Percentiles rank a stretch among this genome's conserved stretches.
Conservation (phyloP, 2,888 invertebrate genomes). For the Colostygia pectinataria region DNA sequence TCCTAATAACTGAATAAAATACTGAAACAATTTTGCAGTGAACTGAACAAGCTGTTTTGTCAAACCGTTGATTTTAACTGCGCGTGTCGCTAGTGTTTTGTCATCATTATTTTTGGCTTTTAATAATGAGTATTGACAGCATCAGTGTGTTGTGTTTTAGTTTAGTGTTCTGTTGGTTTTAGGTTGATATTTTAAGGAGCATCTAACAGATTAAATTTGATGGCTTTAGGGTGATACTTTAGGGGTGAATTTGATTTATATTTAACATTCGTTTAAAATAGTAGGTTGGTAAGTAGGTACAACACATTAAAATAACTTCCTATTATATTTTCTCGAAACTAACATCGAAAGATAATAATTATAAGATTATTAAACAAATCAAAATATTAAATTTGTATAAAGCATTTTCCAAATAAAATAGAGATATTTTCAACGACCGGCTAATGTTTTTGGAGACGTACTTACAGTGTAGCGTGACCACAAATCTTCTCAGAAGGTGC, state of each 20-base stretch:
- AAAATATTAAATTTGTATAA: too few species aligned
- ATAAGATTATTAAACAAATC: too few species aligned
- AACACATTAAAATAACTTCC: too few species aligned
- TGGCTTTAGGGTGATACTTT: slow-evolving; percentile 1
- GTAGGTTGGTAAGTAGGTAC: too few species aligned
- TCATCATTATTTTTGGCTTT: slow-evolving; percentile 76
- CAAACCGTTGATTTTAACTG: slow-evolving; percentile 33
- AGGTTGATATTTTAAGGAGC: slow-evolving; percentile 31
- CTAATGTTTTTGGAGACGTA: slow-evolving; percentile 6
- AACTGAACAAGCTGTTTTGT: slow-evolving; percentile 1
- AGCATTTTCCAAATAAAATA: not conserved
- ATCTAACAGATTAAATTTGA: not conserved
- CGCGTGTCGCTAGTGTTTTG: slow-evolving; percentile 68
- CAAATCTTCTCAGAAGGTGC: slow-evolving; percentile 27
- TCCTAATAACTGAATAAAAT: too few species aligned
- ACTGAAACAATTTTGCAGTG: not conserved
- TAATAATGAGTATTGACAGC: slow-evolving; percentile 76
- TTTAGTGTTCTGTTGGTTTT: slow-evolving; percentile 39
- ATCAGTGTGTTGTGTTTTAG: slow-evolving; percentile 36
- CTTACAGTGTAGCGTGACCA: slow-evolving; percentile 21
- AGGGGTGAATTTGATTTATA: not conserved
- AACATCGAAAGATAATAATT: too few species aligned
- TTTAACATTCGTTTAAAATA: not conserved
- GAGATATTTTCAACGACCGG: not conserved
- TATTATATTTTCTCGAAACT: too few species aligned